A percentile compares a stretch with the other conserved stretches of the same genome.
phyloP scores from a whole-genome alignment of 2,113 vertebrate species.

The Pimephales promelas region DNA sequence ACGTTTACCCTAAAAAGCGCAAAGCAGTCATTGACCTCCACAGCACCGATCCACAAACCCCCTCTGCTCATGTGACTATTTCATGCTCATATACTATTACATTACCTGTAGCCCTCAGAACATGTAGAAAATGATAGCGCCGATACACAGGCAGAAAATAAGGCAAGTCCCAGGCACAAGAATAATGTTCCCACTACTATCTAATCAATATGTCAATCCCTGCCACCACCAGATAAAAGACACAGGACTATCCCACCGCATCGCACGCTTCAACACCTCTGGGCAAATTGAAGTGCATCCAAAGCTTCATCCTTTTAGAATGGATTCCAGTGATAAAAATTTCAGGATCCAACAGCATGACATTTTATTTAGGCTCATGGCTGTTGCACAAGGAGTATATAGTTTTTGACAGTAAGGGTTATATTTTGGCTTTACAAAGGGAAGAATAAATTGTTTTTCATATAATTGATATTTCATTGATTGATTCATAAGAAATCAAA shows the following conservation, averaged over 20 bases:
- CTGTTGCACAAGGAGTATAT: conserved; percentile 29
- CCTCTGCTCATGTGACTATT: background rate
- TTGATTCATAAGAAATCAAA: conserved; percentile 2
- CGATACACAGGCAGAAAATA: conserved; percentile 31
- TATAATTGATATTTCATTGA: background rate
- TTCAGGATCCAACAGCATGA: background rate
- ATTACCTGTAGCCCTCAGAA: conserved; percentile 33
- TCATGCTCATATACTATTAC: background rate
- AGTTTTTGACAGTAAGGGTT: background rate
- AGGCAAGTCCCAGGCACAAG: conserved; percentile 16
- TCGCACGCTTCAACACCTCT: conserved; percentile 50
- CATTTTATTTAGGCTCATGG: conserved; percentile 39
- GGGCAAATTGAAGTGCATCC: conserved; percentile 55
- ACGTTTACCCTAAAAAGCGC: background rate
- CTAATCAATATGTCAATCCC: conserved; percentile 60
- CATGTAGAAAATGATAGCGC: conserved; percentile 27
- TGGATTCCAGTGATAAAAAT: conserved; percentile 32
- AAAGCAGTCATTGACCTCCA: background rate
- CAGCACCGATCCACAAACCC: background rate
- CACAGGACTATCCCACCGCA: conserved; percentile 31
- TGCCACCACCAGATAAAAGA: conserved; percentile 57
- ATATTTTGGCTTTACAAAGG: background rate
- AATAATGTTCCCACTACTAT: conserved; percentile 52
- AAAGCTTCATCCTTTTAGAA: conserved; percentile 44
- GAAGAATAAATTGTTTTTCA: background rate